Evolutionary conservation across 1,140 invertebrate genomes (phyloP).

Genomic region (Panonychus citri): DNA sequence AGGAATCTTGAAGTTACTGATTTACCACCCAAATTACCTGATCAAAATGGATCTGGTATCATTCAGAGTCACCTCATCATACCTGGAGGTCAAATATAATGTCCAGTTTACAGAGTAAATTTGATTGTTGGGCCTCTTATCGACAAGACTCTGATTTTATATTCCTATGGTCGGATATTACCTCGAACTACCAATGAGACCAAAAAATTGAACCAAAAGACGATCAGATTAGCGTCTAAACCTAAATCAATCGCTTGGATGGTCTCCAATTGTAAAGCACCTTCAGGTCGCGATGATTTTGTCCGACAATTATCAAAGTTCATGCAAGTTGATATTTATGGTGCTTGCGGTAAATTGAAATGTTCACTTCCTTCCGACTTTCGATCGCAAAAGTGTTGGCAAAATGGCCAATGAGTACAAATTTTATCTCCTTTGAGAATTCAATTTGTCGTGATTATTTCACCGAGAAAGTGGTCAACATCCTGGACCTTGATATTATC

Average conservation of each 20-base stretch:
- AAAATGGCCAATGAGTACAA: constrained; percentile 17
- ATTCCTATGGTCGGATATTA: background rate
- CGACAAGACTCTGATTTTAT: constrained; percentile 56
- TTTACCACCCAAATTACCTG: constrained; percentile 16
- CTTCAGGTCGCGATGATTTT: constrained; percentile 29
- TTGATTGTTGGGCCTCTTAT: constrained; percentile 90
- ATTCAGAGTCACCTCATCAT: constrained; percentile 15
- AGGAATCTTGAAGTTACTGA: constrained; percentile 13
- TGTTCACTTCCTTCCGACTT: constrained; percentile 11
- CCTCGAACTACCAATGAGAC: background rate
- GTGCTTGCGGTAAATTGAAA: constrained; percentile 28
- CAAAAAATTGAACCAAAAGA: constrained; percentile 10
- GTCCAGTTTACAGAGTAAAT: constrained; percentile 36
- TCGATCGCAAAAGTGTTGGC: constrained; percentile 9
- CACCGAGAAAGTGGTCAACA: constrained; percentile 22
- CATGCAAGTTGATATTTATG: constrained; percentile 40
- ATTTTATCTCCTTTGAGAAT: constrained; percentile 25
- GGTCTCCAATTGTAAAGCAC: constrained; percentile 34
- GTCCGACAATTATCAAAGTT: constrained; percentile 29
- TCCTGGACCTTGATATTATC: constrained; percentile 17
- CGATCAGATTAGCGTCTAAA: constrained; percentile 16
- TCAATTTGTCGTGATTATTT: constrained; percentile 23
- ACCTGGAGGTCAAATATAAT: constrained; percentile 11
- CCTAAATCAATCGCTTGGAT: constrained; percentile 29
- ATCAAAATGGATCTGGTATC: constrained; percentile 15